Percentiles rank a stretch among this genome's conserved stretches.
Evolutionary conservation across 1,140 invertebrate genomes (phyloP).

Genomic region (Cyclargus thomasi): DNA sequence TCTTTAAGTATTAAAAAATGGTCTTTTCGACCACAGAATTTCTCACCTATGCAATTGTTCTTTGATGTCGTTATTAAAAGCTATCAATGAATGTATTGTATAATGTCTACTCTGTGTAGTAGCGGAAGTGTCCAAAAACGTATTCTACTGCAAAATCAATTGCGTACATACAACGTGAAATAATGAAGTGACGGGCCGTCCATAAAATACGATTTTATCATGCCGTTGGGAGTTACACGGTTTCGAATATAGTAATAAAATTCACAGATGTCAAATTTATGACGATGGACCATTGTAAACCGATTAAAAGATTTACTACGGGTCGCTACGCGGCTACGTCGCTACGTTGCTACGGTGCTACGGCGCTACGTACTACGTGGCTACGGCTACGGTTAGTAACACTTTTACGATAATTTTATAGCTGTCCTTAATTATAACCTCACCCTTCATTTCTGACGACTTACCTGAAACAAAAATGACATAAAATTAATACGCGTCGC

Average conservation of each 20-base stretch:
- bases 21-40: too few relatives aligned
- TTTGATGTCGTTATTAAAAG: too few relatives aligned
- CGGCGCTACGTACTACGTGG: constrained; percentile 33
- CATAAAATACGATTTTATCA: constrained; percentile 74
- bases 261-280: constrained; percentile 75
- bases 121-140: too few relatives aligned
- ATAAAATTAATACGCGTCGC: not conserved
- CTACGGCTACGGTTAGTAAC: not conserved
- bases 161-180: constrained; percentile 65
- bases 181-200: constrained; percentile 64
- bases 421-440: not conserved
- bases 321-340: constrained; percentile 33
- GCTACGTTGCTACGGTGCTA: constrained; percentile 38
- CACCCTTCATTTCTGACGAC: not conserved
- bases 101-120: too few relatives aligned
- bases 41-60: too few relatives aligned
- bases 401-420: not conserved
- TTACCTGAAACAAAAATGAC: constrained; percentile 5
- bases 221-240: constrained; percentile 68
- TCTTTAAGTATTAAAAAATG: too few relatives aligned
- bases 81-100: too few relatives aligned
- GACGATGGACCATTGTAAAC: constrained; percentile 69
- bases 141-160: constrained; percentile 35
- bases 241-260: constrained; percentile 74
- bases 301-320: constrained; percentile 73